Conservation (phyloP, 2,113 vertebrate species). For the Chiloscyllium plagiosum region DNA sequence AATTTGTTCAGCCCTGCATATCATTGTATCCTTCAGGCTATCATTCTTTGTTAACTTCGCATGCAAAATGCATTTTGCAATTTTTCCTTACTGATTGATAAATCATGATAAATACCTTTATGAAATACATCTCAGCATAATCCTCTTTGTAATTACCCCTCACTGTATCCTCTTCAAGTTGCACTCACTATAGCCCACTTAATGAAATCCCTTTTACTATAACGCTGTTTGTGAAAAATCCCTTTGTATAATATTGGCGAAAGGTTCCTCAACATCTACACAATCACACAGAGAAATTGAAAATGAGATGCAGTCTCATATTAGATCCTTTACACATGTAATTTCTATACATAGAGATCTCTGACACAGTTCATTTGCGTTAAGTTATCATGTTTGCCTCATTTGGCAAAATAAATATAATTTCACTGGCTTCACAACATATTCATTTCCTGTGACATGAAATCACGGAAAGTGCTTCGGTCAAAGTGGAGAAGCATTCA, state of each 20-base stretch:
- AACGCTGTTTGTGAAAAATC: not conserved
- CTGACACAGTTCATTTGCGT: not conserved
- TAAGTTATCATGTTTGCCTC: conserved; percentile 18
- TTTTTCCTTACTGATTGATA: not conserved
- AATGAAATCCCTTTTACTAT: not conserved
- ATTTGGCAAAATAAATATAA: not conserved
- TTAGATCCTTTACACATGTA: not conserved
- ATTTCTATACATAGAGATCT: not conserved
- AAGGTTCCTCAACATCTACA: not conserved
- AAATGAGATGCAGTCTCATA: not conserved
- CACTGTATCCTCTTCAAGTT: not conserved
- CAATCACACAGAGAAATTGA: not conserved
- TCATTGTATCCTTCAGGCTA: not conserved
- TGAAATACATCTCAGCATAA: not conserved
- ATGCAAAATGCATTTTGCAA: not conserved
- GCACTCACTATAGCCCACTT: not conserved
- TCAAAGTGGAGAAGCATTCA: not conserved
- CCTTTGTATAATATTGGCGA: not conserved
- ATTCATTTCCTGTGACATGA: not conserved
- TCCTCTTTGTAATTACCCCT: not conserved
- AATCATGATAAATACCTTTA: not conserved
- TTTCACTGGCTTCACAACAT: not conserved
- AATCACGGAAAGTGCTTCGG: not conserved
- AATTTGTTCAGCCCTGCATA: not conserved
- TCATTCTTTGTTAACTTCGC: not conserved